Conservation (phyloP, 30 jellyfish, hydroid and myxozoan species). For the Aurelia sp. region DNA sequence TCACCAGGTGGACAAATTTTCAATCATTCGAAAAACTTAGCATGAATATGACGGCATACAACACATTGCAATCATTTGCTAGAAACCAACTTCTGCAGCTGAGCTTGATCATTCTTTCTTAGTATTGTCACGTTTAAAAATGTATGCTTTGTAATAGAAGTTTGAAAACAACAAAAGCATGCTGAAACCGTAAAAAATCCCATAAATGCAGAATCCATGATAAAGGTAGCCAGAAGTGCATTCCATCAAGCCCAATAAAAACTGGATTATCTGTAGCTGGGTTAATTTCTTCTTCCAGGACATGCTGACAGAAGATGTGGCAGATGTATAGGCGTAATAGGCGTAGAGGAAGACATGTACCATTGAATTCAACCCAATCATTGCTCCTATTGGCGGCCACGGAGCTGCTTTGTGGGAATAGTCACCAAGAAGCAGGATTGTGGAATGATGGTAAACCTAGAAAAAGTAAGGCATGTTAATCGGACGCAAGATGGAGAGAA, state of each 20-base stretch:
- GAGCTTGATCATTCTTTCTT: neutral
- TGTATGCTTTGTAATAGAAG: conserved; percentile 81
- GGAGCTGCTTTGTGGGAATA: conserved; percentile 72
- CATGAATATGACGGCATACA: too few species aligned
- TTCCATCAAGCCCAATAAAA: conserved; percentile 69
- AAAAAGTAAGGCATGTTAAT: neutral
- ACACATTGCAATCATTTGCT: too few species aligned
- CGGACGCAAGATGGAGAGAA: too few species aligned
- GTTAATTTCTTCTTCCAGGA: conserved; percentile 84
- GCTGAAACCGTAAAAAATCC: conserved; percentile 75
- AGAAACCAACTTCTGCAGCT: too few species aligned
- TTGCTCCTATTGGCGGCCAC: conserved; percentile 84
- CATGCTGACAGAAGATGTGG: conserved; percentile 20
- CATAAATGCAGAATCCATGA: conserved; percentile 84
- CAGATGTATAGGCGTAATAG: conserved; percentile 77
- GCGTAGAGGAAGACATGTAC: conserved; percentile 86
- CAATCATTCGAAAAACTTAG: too few species aligned
- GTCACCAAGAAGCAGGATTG: conserved; percentile 82
- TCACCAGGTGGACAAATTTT: too few species aligned
- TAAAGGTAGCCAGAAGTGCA: conserved; percentile 75
- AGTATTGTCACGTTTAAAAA: neutral
- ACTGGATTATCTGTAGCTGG: conserved; percentile 87
- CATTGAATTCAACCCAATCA: conserved; percentile 81
- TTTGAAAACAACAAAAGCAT: conserved; percentile 79
- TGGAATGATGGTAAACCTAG: conserved; percentile 91